phyloP scores from a whole-genome alignment of 2,888 invertebrate species.

The Xestia ashworthii region DNA sequence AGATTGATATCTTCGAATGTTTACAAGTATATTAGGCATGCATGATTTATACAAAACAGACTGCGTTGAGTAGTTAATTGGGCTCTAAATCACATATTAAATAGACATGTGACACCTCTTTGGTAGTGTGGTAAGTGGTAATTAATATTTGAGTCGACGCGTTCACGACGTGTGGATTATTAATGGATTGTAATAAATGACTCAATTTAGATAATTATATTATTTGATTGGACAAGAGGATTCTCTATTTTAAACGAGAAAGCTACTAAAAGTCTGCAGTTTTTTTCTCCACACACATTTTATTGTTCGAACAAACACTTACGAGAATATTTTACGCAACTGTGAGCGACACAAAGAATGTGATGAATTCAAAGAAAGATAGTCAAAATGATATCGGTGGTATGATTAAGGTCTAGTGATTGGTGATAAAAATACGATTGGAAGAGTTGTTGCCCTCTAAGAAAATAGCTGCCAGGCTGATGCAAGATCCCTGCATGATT shows the following conservation, averaged over 20 bases:
- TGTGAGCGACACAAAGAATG: not conserved
- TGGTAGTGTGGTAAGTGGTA: conserved; percentile 26
- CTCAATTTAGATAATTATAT: conserved; percentile 1
- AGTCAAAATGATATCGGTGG: not conserved
- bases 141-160: conserved; percentile 40
- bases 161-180: conserved; percentile 15
- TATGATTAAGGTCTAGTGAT: not conserved
- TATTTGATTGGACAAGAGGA: not conserved
- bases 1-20: conserved; percentile 29
- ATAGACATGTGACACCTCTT: conserved; percentile 47
- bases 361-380: conserved; percentile 9
- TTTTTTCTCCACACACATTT: not conserved
- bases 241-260: too few relatives aligned
- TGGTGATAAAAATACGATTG: conserved; percentile 4
- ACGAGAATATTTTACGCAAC: not conserved
- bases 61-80: conserved; percentile 53
- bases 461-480: conserved; percentile 51
- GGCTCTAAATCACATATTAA: conserved; percentile 60
- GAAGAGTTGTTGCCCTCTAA: conserved; percentile 46
- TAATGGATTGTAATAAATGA: conserved; percentile 31
- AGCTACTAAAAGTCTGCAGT: not conserved
- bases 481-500: conserved; percentile 50
- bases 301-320: not conserved
- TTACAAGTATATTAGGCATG: conserved; percentile 15
- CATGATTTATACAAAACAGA: conserved; percentile 36